phyloP scores from a whole-genome alignment of 2,113 vertebrate genomes.

The Crotalus tigris region DNA sequence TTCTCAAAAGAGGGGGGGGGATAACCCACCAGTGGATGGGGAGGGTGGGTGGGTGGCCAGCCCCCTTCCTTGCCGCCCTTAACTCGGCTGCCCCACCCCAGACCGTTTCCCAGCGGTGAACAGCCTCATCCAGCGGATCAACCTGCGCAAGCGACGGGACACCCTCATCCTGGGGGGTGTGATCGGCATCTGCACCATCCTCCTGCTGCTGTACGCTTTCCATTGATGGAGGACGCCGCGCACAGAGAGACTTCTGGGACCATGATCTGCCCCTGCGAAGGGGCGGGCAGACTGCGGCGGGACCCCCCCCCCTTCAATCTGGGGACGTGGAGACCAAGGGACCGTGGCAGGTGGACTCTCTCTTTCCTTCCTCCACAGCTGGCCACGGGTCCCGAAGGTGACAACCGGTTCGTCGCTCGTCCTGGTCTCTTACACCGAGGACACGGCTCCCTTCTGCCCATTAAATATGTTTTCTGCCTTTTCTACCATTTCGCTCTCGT shows the following conservation, averaged over 20 bases:
- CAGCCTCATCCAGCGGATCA: slow-evolving; percentile 95
- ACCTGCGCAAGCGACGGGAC: slow-evolving; percentile 93
- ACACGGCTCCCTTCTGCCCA: not conserved
- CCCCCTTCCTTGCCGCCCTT: slow-evolving; percentile 54
- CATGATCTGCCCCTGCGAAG: slow-evolving; percentile 35
- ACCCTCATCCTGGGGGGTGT: slow-evolving; percentile 89
- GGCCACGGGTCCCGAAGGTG: not conserved
- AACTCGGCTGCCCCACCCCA: slow-evolving; percentile 60
- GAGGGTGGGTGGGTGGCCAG: not conserved
- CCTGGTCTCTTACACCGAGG: not conserved
- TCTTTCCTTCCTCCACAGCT: not conserved
- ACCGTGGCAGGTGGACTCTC: not conserved
- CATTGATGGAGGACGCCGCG: slow-evolving; percentile 75
- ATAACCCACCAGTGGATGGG: not conserved
- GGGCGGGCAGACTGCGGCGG: slow-evolving; percentile 22
- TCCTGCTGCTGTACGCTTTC: slow-evolving; percentile 91
- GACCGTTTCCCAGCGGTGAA: slow-evolving; percentile 97
- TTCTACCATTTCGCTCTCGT: slow-evolving; percentile 28
- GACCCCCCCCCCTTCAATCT: not conserved
- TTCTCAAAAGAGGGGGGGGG: too few relatives aligned
- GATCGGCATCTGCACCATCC: slow-evolving; percentile 90
- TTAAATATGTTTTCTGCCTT: slow-evolving; percentile 9
- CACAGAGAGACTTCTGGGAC: slow-evolving; percentile 66
- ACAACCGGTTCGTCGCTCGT: too few relatives aligned
- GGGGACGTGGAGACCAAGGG: not conserved